These are phyloP conservation scores for Glandiceps talaboti DNA, from an alignment of 53 echinoderm and acorn worm species.

Conservation along the genomic window DNA sequence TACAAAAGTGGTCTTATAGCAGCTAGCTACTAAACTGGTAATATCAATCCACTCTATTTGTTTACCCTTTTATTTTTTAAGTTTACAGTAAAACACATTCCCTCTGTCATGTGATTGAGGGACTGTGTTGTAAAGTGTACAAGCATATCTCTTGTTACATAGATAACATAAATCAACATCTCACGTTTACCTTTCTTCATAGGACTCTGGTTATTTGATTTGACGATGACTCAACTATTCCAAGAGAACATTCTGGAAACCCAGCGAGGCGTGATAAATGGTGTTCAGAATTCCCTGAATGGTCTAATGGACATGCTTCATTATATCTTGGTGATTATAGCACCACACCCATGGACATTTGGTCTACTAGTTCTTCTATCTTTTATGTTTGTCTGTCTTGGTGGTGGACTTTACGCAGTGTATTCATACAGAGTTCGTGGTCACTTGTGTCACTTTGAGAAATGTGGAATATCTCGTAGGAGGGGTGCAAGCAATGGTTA, in stretches of 20 bases:
- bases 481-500: too few species aligned
- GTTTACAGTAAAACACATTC: too few species aligned
- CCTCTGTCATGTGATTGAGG: too few species aligned
- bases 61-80: too few species aligned
- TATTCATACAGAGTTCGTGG: conserved; percentile 64
- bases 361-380: conserved; percentile 74
- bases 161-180: too few species aligned
- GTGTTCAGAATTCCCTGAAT: conserved; percentile 69
- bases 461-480: too few species aligned
- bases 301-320: conserved; percentile 90
- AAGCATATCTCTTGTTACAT: too few species aligned
- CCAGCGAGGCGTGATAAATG: conserved; percentile 68
- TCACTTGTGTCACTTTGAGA: conserved; percentile 27
- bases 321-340: conserved; percentile 73
- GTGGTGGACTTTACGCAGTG: conserved; percentile 30
- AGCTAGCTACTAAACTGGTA: too few species aligned
- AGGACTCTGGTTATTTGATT: conserved; percentile 92
- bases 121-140: too few species aligned
- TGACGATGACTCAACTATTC: conserved; percentile 52
- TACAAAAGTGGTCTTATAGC: too few species aligned
- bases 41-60: too few species aligned
- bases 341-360: conserved; percentile 66
- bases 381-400: conserved; percentile 44
- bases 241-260: conserved; percentile 52
- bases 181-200: neutral